These are phyloP conservation scores for Ardeotis arabs DNA, from an alignment of 2,113 vertebrate genomes.

Conservation along the genomic window DNA sequence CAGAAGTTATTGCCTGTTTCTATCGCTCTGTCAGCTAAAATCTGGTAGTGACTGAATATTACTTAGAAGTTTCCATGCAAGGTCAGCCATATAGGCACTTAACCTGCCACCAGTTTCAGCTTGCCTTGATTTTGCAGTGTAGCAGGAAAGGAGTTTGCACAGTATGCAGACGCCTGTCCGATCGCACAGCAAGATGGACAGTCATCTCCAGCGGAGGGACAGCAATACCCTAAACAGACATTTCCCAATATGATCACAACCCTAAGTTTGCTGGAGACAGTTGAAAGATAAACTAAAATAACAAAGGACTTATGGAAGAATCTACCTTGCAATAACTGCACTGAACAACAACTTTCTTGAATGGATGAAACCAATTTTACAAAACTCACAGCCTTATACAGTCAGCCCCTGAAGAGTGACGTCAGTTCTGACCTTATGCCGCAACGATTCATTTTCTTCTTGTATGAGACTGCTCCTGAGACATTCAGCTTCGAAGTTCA, in stretches of 20 bases:
- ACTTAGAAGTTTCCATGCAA: neutral
- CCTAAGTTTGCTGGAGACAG: neutral
- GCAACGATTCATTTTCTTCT: constrained; percentile 91
- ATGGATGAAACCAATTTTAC: neutral
- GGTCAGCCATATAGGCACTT: neutral
- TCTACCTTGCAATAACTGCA: neutral
- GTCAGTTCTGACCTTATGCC: constrained; percentile 84
- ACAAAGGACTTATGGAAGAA: neutral
- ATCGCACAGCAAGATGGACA: neutral
- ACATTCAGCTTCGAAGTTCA: constrained; percentile 92
- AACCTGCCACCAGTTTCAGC: neutral
- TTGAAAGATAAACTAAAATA: neutral
- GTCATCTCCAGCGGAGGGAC: neutral
- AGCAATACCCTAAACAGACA: neutral
- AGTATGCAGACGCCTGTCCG: neutral
- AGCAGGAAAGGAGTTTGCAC: neutral
- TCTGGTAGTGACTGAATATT: neutral
- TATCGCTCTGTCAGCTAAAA: neutral
- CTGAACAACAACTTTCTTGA: neutral
- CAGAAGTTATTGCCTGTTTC: neutral
- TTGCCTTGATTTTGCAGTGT: neutral
- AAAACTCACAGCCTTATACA: neutral
- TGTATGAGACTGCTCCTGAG: constrained; percentile 83
- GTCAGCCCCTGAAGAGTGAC: neutral
- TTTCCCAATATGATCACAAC: neutral